These are phyloP conservation scores for Lomographa bimaculata DNA, from an alignment of 2,888 invertebrate species.

Conservation along the genomic window DNA sequence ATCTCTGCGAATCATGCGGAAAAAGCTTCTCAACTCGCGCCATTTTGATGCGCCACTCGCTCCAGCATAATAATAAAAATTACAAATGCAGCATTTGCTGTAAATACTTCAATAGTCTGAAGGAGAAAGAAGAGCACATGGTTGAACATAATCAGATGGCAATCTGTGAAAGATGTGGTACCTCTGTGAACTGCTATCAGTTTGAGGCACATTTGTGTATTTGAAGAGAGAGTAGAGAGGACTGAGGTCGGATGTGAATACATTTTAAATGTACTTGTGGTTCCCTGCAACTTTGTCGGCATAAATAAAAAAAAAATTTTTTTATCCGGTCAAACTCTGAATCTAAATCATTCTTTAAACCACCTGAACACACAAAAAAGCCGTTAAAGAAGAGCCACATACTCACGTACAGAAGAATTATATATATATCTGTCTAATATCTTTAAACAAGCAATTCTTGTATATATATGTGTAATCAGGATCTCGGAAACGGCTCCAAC, in stretches of 20 bases:
- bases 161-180: conserved; percentile 74
- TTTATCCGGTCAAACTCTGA: no score
- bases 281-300: no score
- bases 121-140: conserved; percentile 49
- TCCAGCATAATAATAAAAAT: conserved; percentile 45
- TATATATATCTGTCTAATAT: no score
- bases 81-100: conserved; percentile 54
- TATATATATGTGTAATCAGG: no score
- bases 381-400: no score
- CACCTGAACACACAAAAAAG: no score
- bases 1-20: conserved; percentile 74
- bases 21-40: conserved; percentile 61
- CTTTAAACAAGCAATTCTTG: no score
- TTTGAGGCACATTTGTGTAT: conserved; percentile 52
- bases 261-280: no score
- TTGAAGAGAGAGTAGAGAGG: conserved; percentile 18
- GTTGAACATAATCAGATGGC: conserved; percentile 52
- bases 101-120: conserved; percentile 45
- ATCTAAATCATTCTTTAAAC: no score
- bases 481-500: no score
- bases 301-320: no score
- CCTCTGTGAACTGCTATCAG: conserved; percentile 48
- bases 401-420: no score
- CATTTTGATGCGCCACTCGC: conserved; percentile 57
- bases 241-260: background rate